A percentile compares a stretch with the other conserved stretches of the same genome.
These are phyloP conservation scores for Eclectus roratus DNA, from an alignment of 2,113 vertebrate species.

Conservation along the genomic window DNA sequence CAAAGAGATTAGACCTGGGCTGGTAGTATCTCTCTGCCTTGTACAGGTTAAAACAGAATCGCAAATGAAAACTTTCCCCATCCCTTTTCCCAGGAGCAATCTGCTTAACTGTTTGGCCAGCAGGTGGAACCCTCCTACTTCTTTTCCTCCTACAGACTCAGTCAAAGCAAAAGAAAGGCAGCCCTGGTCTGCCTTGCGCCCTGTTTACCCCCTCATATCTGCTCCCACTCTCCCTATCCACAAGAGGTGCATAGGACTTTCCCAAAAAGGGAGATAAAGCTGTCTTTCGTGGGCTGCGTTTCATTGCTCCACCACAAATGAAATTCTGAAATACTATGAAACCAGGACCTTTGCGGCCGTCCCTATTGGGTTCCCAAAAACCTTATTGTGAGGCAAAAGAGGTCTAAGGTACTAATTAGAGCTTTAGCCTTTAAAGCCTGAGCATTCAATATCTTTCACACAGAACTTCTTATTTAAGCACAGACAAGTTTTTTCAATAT, in stretches of 20 bases:
- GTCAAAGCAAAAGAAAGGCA: fast-evolving
- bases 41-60: fast-evolving
- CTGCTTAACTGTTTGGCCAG: not conserved
- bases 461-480: not conserved
- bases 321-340: not conserved
- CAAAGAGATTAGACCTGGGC: too few relatives aligned
- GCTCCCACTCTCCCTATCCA: not conserved
- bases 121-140: conserved; percentile 56
- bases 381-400: not conserved
- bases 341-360: not conserved
- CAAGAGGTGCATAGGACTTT: not conserved
- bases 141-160: not conserved
- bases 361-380: not conserved
- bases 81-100: not conserved
- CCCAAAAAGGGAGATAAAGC: not conserved
- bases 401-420: not conserved
- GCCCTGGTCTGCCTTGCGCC: not conserved
- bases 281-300: not conserved
- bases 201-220: not conserved
- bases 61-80: not conserved
- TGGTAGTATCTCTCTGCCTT: not conserved
- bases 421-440: not conserved
- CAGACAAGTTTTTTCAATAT: not conserved
- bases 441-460: not conserved
- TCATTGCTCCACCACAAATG: not conserved